phyloP scores from a whole-genome alignment of 2,113 vertebrate species.

The Mormoops blainvillei region DNA sequence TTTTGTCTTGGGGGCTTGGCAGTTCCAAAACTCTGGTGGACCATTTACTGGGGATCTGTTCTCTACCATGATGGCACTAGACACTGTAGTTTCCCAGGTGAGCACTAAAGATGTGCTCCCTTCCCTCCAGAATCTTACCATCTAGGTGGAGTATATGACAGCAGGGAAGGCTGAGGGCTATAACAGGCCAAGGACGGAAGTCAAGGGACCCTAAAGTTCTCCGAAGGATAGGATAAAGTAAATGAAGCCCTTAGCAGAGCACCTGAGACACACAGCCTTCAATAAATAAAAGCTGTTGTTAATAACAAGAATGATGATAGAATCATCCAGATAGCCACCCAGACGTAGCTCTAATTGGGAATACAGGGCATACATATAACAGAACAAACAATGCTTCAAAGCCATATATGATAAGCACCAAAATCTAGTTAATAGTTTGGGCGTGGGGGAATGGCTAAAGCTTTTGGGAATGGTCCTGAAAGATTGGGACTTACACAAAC shows the following conservation, averaged over 20 bases:
- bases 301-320: neutral
- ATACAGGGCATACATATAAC: neutral
- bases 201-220: neutral
- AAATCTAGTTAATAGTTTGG: neutral
- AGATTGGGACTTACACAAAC: neutral
- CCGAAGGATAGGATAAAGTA: neutral
- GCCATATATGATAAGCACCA: neutral
- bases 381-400: neutral
- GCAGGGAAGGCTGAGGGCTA: neutral
- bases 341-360: neutral
- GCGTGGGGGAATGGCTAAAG: neutral
- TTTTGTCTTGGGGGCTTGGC: neutral
- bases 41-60: neutral
- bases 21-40: neutral
- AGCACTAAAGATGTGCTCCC: neutral
- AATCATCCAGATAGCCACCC: neutral
- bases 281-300: neutral
- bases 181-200: neutral
- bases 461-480: neutral
- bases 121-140: neutral
- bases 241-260: neutral
- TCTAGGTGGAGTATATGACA: neutral
- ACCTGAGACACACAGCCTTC: neutral
- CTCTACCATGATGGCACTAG: neutral
- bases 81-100: neutral